phyloP scores from a whole-genome alignment of 2,888 invertebrate species.

The Brachyopa scutellaris region DNA sequence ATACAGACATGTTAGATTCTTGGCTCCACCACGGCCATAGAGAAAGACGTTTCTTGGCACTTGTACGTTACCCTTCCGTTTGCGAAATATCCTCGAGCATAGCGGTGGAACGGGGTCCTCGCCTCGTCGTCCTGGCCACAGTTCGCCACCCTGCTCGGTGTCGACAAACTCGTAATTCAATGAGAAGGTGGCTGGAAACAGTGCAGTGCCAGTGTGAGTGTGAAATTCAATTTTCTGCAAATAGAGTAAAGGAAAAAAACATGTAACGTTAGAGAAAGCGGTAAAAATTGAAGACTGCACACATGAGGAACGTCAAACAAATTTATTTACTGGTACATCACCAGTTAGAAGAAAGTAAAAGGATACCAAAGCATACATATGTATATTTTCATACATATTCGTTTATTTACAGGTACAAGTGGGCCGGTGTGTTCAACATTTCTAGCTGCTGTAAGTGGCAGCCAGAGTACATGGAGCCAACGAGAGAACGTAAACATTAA shows the following conservation, averaged over 20 bases:
- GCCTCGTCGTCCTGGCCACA: constrained; percentile 83
- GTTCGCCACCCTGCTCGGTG: constrained; percentile 88
- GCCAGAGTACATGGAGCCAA: constrained; percentile 45
- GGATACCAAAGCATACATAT: constrained; percentile 26
- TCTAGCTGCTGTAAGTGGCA: constrained; percentile 38
- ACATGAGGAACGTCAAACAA: constrained; percentile 54
- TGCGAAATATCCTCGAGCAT: constrained; percentile 86
- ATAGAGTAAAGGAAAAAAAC: too few species aligned
- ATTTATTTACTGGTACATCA: constrained; percentile 62
- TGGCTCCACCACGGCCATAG: constrained; percentile 92
- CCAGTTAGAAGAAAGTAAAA: constrained; percentile 22
- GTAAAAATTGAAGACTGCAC: constrained; percentile 60
- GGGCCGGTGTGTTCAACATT: constrained; percentile 30
- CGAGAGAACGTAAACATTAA: constrained; percentile 73
- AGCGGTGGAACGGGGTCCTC: constrained; percentile 82
- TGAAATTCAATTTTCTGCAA: constrained; percentile 84
- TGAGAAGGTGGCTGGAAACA: constrained; percentile 89
- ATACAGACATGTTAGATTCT: constrained; percentile 89
- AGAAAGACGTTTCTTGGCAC: constrained; percentile 90
- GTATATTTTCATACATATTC: too few species aligned
- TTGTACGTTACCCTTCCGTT: constrained; percentile 85
- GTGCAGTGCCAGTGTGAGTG: constrained; percentile 88
- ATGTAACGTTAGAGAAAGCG: constrained; percentile 43
- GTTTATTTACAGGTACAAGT: constrained; percentile 56
- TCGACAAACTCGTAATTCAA: constrained; percentile 92